Evolutionary conservation across 1,140 invertebrate species (phyloP), one percentile per base, ranked within the genome.

Genomic region (Brachionus calyciflorus): DNA sequence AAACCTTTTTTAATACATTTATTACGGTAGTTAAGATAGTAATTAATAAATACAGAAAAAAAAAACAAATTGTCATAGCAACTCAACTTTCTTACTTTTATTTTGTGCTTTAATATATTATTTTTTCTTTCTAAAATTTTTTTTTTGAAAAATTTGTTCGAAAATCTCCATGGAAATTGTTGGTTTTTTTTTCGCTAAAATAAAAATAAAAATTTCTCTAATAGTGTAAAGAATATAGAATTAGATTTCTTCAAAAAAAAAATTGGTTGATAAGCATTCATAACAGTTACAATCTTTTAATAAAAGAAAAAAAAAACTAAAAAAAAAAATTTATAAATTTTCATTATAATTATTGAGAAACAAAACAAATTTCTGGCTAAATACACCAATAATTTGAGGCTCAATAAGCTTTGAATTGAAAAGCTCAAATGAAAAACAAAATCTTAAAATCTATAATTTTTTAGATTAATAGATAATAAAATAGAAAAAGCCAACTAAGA

Each of bases 201-300:
- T 5, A 37, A 37, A 37, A 37, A 37, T 37, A 37, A 37, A 37
- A 37, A 37, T 60, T 37, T 17, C 7, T 60, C 55, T 60, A 60
- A 2, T 37, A 60, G 55, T 33, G 55, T 60, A 60, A 37, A 9
- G 9, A 37, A 5, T 37, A 5, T 60, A 60, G 26, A 60, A 60
- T 33, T 33, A 41, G 30, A 60, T 33, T 33, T 60, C 53, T 55
- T 55, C 53, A 33, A 60, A 60, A 60, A 33, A 60, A 37, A 60
- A 60, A 60, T 60, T 60, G 60, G 60, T 65, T 65, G 60, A 65
- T 65, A 65, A 65, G 60, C 60, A 65, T 65, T 65, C 40, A 65
- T 65, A 65, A 65, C 60, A 65, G 60, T 65, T 65, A 65, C 60
- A 65, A 65, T 65, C 60, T 65, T 63, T 37, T 37, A 63, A 63